Percentiles rank a stretch among this genome's conserved stretches.
Evolutionary conservation across 92 coral and sea anemone species (phyloP).

Genomic region (Palythoa caribaeorum): DNA sequence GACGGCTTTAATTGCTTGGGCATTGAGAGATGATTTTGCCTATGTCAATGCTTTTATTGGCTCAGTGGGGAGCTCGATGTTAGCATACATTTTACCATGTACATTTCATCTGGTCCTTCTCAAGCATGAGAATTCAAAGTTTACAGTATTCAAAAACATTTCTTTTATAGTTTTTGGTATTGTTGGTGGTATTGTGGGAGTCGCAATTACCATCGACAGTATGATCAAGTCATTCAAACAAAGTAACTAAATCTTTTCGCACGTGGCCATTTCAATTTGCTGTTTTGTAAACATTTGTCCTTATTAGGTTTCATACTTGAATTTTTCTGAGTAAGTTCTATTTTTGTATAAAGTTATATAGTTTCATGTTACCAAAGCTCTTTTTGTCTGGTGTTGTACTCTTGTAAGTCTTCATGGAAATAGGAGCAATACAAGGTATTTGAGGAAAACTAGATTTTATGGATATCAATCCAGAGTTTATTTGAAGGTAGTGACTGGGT

Average conservation of each 20-base stretch:
- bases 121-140: constrained; percentile 74
- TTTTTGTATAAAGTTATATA: too few species aligned
- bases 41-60: constrained; percentile 89
- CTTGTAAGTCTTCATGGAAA: too few species aligned
- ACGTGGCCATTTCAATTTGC: too few species aligned
- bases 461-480: too few species aligned
- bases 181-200: constrained; percentile 89
- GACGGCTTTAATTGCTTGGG: constrained; percentile 78
- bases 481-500: too few species aligned
- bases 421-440: too few species aligned
- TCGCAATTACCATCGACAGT: constrained; percentile 76
- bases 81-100: constrained; percentile 88
- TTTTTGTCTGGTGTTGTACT: too few species aligned
- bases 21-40: constrained; percentile 83
- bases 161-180: constrained; percentile 78
- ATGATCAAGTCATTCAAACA: constrained; percentile 66
- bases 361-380: too few species aligned
- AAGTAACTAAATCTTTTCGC: background rate
- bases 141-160: constrained; percentile 76
- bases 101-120: constrained; percentile 74
- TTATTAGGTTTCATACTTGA: too few species aligned
- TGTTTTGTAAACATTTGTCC: too few species aligned
- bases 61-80: constrained; percentile 85
- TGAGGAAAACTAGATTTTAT: too few species aligned
- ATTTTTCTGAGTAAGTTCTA: too few species aligned